Percentiles rank a stretch among this genome's conserved stretches.
Conservation (phyloP, 2,888 invertebrate species). For the Calliscelio sp. region DNA sequence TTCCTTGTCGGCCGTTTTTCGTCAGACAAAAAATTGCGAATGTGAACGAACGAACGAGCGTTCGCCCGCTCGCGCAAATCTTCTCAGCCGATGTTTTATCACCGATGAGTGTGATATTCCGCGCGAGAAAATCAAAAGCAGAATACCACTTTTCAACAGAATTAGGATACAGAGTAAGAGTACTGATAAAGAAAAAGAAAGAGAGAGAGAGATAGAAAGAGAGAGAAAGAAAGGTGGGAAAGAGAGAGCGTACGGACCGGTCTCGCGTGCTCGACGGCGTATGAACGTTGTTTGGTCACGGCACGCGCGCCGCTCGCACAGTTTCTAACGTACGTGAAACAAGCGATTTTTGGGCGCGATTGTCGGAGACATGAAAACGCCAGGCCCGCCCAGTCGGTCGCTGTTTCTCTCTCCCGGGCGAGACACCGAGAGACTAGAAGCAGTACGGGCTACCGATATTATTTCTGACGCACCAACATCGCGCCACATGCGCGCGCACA, state of each 20-base stretch:
- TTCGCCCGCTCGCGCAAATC: no score
- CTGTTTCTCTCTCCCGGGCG: conserved; percentile 70
- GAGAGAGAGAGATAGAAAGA: conserved; percentile 4
- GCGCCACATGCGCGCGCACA: conserved; percentile 85
- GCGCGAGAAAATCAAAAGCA: no score
- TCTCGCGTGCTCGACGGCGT: conserved; percentile 49
- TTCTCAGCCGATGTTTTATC: no score
- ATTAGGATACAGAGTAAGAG: no score
- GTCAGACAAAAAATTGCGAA: no score
- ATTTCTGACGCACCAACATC: conserved; percentile 85
- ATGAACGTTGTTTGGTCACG: conserved; percentile 2
- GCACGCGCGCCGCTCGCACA: conserved; percentile 44
- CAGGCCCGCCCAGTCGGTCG: conserved; percentile 57
- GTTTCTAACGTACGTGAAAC: background rate
- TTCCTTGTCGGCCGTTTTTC: no score
- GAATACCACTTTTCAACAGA: no score
- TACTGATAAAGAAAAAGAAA: no score
- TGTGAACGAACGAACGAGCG: no score
- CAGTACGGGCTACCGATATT: conserved; percentile 71
- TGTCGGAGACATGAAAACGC: conserved; percentile 50
- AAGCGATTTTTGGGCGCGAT: conserved; percentile 38
- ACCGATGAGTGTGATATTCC: no score
- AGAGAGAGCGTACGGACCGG: conserved; percentile 43
- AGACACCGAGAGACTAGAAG: conserved; percentile 77
- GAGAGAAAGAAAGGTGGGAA: conserved; percentile 1